Evolutionary conservation across 2,888 invertebrate species (phyloP), one percentile per base, ranked within the genome.

Genomic region (Omphaloscelis lunosa): DNA sequence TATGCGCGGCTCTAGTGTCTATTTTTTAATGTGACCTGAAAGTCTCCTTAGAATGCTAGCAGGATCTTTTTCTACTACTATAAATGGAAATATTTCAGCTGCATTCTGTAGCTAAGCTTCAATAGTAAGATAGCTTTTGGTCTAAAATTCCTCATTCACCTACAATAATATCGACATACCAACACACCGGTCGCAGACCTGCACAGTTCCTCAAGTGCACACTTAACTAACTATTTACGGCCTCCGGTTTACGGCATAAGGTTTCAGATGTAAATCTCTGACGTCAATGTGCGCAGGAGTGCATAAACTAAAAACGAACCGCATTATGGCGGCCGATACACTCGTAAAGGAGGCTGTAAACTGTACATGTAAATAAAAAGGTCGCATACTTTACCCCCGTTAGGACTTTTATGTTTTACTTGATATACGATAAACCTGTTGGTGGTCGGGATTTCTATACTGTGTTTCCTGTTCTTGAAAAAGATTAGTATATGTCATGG

Each of bases 311-410:
- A 87, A 86, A 81, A 80, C 80, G 86, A 83, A 82, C 71, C 80
- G 87, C 87, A 83, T 85, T 85, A 87, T 87, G 84, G 82, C 83
- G 79, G 83, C 83, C 88, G 83, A 87, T 81, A 88, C 83, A 85
- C 86, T 89, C 89, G 85, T 90, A 88, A 90, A 89, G 86, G 79
- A 88, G 88, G 83, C 72, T 88, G 87, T 90, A 86, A 91, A 88
- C 79, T 78, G 72, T 75, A 80, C 71, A 75, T 70, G 79, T 80
- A 78, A 80, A 80, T 80, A 78, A 82, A 80, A 81, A 86, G 85
- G 80, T 84, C 76, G 29, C 75, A 80, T 83, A 65, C 51, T 74
- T 80, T 63, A 51, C 23, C 45, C 70, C 65, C 56, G 59, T 82
- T 72, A 68, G 56, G 65, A 39, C 41, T 17, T 77, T 76, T 29